Percentiles rank a stretch among this genome's conserved stretches.
Evolutionary conservation across 2,888 invertebrate genomes (phyloP).

Genomic region (Sminthurides aquaticus): DNA sequence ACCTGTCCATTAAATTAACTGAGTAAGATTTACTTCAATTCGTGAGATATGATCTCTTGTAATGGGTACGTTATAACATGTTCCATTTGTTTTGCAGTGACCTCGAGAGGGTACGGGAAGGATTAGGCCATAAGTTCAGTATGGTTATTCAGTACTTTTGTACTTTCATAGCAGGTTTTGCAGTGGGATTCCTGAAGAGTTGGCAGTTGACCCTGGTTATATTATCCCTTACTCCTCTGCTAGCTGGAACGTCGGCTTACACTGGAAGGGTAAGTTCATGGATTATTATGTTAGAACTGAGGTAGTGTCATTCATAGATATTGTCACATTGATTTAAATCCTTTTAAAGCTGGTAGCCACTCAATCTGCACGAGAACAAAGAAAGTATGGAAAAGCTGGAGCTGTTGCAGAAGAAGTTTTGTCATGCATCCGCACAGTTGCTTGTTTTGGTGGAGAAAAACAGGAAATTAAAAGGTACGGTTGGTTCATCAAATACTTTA

Average conservation of each 20-base stretch:
- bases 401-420: conserved; percentile 49
- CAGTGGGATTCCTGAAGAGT: conserved; percentile 50
- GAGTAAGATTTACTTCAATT: conserved; percentile 46
- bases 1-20: conserved; percentile 50
- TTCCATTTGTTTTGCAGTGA: conserved; percentile 47
- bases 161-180: conserved; percentile 49
- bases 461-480: conserved; percentile 49
- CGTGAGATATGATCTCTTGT: not conserved
- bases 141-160: conserved; percentile 48
- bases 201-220: conserved; percentile 55
- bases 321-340: conserved; percentile 1
- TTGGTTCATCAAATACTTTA: not conserved
- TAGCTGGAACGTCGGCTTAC: conserved; percentile 47
- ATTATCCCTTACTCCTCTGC: conserved; percentile 51
- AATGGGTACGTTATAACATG: not conserved
- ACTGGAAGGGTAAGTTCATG: conserved; percentile 46
- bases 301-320: no score
- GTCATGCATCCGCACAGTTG: conserved; percentile 47
- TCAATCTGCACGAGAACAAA: conserved; percentile 48
- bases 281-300: not conserved
- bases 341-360: conserved; percentile 48
- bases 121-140: conserved; percentile 51
- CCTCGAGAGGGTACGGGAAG: conserved; percentile 50
- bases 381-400: conserved; percentile 51
- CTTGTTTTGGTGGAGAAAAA: conserved; percentile 49